Evolutionary conservation across 2,797 vertebrate genomes (phyloP), one percentile per base, ranked within the genome.

Genomic region (Tarsius wallacei): DNA sequence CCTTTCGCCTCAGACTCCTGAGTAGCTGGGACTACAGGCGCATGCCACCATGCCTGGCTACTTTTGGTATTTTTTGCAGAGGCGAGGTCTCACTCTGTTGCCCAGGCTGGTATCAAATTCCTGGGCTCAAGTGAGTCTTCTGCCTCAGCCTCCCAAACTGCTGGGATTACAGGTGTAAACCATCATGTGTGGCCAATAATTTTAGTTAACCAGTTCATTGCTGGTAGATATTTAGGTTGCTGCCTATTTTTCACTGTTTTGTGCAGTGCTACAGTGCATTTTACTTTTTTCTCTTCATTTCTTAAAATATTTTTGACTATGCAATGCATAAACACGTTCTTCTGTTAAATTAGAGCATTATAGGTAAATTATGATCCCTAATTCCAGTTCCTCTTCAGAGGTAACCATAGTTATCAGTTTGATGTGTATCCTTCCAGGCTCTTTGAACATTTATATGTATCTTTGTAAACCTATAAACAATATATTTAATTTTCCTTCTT

Each of bases 221-320:
- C 66, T 94, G 5, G 4, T 83, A 31, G 57, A 47, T 19, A 28
- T 82, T 53, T 77, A 49, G 66, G 64, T 78, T 55, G n/a, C 36
- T 73, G 70, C 47, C 61, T 77, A 0, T 64, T 82, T 94, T 85
- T 93, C 36, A 90, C 21, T 57, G 31, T 80, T 95, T 13, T 0
- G 21, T 63, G 1, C 12, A 80, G 8, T 33, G 26, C 33, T 80
- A 10, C 17, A 59, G 17, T 81, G 17, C 36, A n/a, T 81, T 94
- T 93, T 61, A 31, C 42, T 33, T 80, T 90, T 86, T 36, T 16
- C 33, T 87, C 21, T 24, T 84, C 21, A 57, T 73, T 92, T 70
- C 16, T 85, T 78, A 61, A 55, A 87, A 83, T 74, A n/a, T 77
- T 94, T 42, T 71, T 74, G 85, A 42, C 83, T 85, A 85, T 26